A percentile compares a stretch with the other conserved stretches of the same genome.
Evolutionary conservation across 2,113 vertebrate genomes (phyloP).

Genomic region (Cochlearius cochlearius): DNA sequence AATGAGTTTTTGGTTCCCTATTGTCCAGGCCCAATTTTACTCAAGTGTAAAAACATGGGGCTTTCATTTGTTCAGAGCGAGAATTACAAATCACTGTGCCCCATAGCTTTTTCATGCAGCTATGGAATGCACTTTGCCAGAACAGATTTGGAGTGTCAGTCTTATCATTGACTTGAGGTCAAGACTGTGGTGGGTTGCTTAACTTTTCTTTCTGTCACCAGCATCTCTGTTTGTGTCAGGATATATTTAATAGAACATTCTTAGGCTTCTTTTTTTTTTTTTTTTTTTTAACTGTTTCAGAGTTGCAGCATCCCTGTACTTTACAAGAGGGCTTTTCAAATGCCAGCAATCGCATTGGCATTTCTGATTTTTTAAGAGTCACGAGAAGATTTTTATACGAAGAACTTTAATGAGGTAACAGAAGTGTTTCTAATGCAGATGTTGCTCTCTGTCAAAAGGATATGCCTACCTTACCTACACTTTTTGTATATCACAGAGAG

Average conservation of each 20-base stretch:
- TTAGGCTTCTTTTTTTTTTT: background rate
- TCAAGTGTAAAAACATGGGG: constrained; percentile 64
- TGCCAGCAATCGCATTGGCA: background rate
- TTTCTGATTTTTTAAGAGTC: background rate
- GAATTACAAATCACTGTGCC: constrained; percentile 58
- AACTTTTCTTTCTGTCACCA: constrained; percentile 54
- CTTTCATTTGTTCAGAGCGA: constrained; percentile 62
- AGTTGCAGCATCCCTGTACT: background rate
- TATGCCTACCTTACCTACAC: background rate
- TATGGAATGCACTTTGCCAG: constrained; percentile 46
- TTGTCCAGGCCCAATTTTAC: constrained; percentile 66
- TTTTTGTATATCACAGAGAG: background rate
- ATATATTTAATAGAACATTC: constrained; percentile 9
- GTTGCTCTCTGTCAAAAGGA: background rate
- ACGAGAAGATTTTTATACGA: background rate
- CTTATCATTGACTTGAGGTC: constrained; percentile 61
- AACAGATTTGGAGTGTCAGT: constrained; percentile 52
- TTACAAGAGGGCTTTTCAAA: background rate
- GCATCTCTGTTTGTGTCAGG: background rate
- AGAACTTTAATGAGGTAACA: background rate
- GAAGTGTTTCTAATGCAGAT: background rate
- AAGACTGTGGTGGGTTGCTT: constrained; percentile 47
- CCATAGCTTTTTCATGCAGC: constrained; percentile 40
- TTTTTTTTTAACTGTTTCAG: background rate
- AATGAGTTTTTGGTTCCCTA: constrained; percentile 75